These are phyloP conservation scores for Sus cebifrons DNA, from an alignment of 2,797 vertebrate genomes.

Conservation along the genomic window DNA sequence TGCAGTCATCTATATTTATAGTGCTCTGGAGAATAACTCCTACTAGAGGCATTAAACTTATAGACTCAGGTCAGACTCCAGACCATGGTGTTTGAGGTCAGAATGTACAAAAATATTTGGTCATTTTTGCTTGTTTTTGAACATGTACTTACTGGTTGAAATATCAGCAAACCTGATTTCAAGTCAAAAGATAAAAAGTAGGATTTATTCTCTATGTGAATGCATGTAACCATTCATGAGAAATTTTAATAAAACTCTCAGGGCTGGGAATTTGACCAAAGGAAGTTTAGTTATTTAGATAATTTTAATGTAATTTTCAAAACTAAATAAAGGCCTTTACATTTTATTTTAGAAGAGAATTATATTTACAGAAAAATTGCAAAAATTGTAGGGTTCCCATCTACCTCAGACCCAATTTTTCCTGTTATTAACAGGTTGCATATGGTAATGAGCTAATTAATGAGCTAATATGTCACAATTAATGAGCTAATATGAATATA, in stretches of 20 bases:
- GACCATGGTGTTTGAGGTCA: constrained; percentile 8
- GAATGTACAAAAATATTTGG: constrained; percentile 68
- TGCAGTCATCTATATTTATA: constrained; percentile 65
- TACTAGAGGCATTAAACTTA: constrained; percentile 29
- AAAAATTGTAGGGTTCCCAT: background rate
- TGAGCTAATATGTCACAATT: background rate
- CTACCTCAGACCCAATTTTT: background rate
- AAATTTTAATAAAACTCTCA: background rate
- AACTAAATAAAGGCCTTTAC: background rate
- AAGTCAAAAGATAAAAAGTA: constrained; percentile 55
- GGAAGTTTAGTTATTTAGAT: background rate
- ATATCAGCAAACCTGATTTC: constrained; percentile 55
- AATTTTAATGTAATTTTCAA: constrained; percentile 17
- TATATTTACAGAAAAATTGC: constrained; percentile 9
- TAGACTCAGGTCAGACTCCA: background rate
- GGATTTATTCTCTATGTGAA: background rate
- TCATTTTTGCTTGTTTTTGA: constrained; percentile 59
- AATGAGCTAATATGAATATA: background rate
- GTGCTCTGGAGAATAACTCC: constrained; percentile 33
- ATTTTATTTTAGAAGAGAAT: background rate
- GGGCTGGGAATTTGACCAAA: background rate
- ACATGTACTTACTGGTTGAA: constrained; percentile 28
- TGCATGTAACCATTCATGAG: background rate
- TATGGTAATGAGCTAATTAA: background rate
- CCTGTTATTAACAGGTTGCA: background rate